Conservation (phyloP, 1,140 invertebrate genomes). For the Callitettix versicolor region DNA sequence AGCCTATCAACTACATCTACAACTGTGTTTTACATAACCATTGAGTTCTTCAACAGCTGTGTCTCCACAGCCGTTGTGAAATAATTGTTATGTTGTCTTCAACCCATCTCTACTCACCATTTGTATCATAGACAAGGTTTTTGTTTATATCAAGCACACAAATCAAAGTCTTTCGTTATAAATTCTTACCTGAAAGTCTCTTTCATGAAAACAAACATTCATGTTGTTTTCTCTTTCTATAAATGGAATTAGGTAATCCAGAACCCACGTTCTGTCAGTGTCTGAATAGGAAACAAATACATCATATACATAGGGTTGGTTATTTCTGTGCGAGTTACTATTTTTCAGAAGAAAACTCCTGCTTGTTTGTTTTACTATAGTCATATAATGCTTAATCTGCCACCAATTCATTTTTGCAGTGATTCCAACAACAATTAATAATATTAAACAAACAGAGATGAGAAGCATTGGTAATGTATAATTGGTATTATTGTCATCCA, state of each 20-base stretch:
- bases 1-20: too few relatives aligned
- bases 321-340: conserved; percentile 16
- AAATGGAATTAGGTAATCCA: conserved; percentile 45
- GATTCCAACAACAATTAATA: neutral
- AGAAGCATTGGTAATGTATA: neutral
- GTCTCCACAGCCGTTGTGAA: too few relatives aligned
- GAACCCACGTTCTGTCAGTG: conserved; percentile 44
- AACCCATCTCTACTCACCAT: too few relatives aligned
- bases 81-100: too few relatives aligned
- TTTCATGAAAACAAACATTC: conserved; percentile 48
- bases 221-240: conserved; percentile 41
- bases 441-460: neutral
- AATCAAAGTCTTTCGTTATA: too few relatives aligned
- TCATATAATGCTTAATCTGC: neutral
- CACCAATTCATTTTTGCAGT: neutral
- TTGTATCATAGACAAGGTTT: too few relatives aligned
- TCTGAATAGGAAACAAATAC: conserved; percentile 53
- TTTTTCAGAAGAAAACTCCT: neutral
- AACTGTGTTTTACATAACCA: too few relatives aligned
- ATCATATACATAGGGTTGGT: conserved; percentile 37
- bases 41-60: too few relatives aligned
- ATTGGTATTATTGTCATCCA: neutral
- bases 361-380: neutral
- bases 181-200: conserved; percentile 45
- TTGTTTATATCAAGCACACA: too few relatives aligned